These are phyloP conservation scores for Zootermopsis nevadensis DNA, from an alignment of 2,888 invertebrate genomes.

Conservation along the genomic window DNA sequence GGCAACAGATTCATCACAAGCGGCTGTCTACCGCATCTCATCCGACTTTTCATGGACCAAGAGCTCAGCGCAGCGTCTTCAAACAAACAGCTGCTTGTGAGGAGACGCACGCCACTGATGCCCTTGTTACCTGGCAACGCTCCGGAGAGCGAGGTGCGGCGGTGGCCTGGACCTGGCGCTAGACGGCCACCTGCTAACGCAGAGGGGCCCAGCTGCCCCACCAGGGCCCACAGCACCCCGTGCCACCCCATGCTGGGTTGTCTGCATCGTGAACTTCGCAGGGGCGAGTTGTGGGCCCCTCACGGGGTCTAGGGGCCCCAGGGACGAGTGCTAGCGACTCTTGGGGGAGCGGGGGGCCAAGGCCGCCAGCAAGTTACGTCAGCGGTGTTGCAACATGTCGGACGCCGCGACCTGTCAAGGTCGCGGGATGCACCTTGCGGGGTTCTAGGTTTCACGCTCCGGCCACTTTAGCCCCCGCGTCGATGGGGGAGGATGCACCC, in stretches of 20 bases:
- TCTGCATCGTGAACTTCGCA: not conserved
- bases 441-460: too few species aligned
- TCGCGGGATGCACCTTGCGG: conserved; percentile 28
- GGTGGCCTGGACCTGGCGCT: conserved; percentile 21
- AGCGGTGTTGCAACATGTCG: conserved; percentile 28
- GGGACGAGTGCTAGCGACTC: not conserved
- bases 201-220: not conserved
- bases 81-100: not conserved
- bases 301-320: conserved; percentile 5
- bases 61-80: too few species aligned
- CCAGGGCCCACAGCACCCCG: not conserved
- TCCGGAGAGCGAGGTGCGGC: conserved; percentile 21
- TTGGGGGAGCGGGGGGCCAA: not conserved
- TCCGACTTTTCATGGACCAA: too few species aligned
- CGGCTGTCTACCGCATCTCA: too few species aligned
- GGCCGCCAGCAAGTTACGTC: conserved; percentile 15
- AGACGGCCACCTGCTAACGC: not conserved
- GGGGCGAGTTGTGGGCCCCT: not conserved
- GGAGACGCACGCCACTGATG: not conserved
- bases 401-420: conserved; percentile 34
- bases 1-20: too few species aligned
- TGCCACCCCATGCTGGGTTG: not conserved
- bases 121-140: not conserved
- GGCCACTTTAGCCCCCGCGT: too few species aligned
- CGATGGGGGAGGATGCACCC: too few species aligned